Evolutionary conservation across 64 coral and sea anemone species (phyloP).

Genomic region (Pachyseris speciosa): DNA sequence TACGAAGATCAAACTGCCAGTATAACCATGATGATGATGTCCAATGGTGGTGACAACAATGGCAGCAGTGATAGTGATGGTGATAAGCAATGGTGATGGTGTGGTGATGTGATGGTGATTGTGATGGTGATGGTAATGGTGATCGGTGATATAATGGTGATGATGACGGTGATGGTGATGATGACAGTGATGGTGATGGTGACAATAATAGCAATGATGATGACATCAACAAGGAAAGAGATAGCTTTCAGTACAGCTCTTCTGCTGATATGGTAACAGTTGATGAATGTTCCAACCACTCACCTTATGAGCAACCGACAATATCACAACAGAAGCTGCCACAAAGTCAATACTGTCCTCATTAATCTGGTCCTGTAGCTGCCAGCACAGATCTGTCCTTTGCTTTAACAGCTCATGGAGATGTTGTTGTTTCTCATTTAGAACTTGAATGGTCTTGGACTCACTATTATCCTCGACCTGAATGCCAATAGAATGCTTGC

Average conservation of each 20-base stretch:
- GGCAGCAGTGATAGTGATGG: not conserved
- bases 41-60: not conserved
- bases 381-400: constrained; percentile 3
- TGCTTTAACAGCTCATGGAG: constrained; percentile 18
- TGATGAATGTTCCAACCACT: not conserved
- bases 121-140: no score
- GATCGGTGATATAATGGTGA: not conserved
- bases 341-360: constrained; percentile 1
- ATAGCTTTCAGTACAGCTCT: no score
- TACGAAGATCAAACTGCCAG: no score
- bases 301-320: constrained; percentile 9
- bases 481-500: constrained; percentile 23
- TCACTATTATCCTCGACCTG: constrained; percentile 14
- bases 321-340: constrained; percentile 6
- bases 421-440: constrained; percentile 9
- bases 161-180: not conserved
- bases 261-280: no score
- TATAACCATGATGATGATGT: not conserved
- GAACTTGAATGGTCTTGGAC: not conserved
- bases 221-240: not conserved
- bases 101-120: not conserved
- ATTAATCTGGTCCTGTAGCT: constrained; percentile 33
- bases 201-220: not conserved
- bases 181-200: not conserved
- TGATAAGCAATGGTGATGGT: not conserved